phyloP scores from a whole-genome alignment of 1,140 invertebrate genomes.

The Drosophila parvula region DNA sequence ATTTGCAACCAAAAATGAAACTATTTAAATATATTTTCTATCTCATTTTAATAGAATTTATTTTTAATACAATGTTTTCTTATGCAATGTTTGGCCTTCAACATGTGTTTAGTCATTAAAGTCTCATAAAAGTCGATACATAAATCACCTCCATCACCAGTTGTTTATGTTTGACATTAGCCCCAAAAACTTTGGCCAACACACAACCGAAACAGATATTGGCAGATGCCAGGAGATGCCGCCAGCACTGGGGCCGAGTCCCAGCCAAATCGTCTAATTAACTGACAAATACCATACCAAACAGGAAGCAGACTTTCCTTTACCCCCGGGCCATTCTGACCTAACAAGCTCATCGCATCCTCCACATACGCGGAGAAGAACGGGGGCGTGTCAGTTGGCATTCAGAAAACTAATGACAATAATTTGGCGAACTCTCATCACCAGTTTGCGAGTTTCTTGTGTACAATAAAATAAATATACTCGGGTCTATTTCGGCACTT shows the following conservation, averaged over 20 bases:
- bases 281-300: constrained; percentile 52
- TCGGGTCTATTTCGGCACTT: constrained; percentile 67
- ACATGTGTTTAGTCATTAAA: constrained; percentile 31
- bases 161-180: constrained; percentile 68
- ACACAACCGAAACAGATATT: constrained; percentile 23
- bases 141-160: constrained; percentile 44
- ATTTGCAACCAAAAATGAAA: neutral
- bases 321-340: constrained; percentile 44
- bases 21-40: neutral
- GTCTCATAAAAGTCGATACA: constrained; percentile 30
- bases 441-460: constrained; percentile 53
- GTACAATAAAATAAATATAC: constrained; percentile 80
- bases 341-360: constrained; percentile 43
- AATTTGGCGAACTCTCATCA: constrained; percentile 75
- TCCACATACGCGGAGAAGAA: neutral
- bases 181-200: constrained; percentile 36
- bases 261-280: constrained; percentile 72
- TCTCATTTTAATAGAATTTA: neutral
- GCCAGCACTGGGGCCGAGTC: constrained; percentile 4
- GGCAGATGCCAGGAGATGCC: constrained; percentile 5
- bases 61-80: neutral
- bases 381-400: constrained; percentile 21
- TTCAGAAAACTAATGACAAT: constrained; percentile 76
- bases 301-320: constrained; percentile 8
- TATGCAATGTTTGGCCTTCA: neutral